Percentiles rank a stretch among this genome's conserved stretches.
phyloP scores from a whole-genome alignment of 2,888 invertebrate species.

The Cordylochernes scorpioides region DNA sequence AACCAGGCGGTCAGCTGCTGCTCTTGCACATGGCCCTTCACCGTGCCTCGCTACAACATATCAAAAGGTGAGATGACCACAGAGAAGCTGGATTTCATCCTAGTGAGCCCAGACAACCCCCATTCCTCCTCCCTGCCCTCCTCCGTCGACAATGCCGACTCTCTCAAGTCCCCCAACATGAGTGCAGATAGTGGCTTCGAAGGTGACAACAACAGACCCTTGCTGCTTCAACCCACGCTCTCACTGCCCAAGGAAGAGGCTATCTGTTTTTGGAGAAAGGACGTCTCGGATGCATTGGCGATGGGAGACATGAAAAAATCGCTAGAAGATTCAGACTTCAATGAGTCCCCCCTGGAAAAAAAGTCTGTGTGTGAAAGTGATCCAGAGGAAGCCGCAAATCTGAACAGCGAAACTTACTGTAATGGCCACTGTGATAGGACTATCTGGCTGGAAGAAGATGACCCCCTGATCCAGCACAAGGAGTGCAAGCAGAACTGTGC shows the following conservation, averaged over 20 bases:
- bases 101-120: conserved; percentile 7
- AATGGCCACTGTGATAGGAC: no score
- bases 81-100: conserved; percentile 9
- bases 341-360: conserved; percentile 11
- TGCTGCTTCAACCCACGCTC: conserved; percentile 7
- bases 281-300: conserved; percentile 7
- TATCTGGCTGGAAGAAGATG: no score
- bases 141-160: conserved; percentile 9
- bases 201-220: conserved; percentile 11
- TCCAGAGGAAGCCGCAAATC: conserved; percentile 8
- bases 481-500: no score
- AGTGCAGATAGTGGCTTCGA: conserved; percentile 13
- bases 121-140: conserved; percentile 5
- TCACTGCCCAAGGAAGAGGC: conserved; percentile 9
- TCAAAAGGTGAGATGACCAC: conserved; percentile 9
- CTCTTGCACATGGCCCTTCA: conserved; percentile 12
- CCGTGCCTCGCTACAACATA: conserved; percentile 12
- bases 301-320: conserved; percentile 7
- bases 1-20: conserved; percentile 10
- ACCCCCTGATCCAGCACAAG: no score
- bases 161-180: conserved; percentile 12
- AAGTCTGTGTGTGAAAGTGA: conserved; percentile 11
- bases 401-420: no score
- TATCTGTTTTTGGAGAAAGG: conserved; percentile 9
- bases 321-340: conserved; percentile 11